These are phyloP conservation scores for Atrichornis clamosus DNA, from an alignment of 2,113 vertebrate species.

Conservation along the genomic window DNA sequence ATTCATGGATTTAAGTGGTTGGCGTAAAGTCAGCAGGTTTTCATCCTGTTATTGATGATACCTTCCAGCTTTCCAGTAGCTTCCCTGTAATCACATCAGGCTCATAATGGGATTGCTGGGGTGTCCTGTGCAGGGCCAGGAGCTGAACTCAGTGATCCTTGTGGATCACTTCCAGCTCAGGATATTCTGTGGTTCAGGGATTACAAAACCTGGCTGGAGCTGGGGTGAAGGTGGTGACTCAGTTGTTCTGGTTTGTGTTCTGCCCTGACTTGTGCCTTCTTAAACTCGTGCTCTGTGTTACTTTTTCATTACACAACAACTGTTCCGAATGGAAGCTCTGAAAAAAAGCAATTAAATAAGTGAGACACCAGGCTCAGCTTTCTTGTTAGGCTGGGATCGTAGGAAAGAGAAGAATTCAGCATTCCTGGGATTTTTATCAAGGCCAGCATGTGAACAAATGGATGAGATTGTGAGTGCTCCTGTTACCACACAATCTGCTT, in stretches of 20 bases:
- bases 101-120: not conserved
- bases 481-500: rapidly evolving
- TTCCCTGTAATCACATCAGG: rapidly evolving
- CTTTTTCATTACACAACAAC: not conserved
- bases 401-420: not conserved
- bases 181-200: not conserved
- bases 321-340: not conserved
- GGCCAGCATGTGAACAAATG: not conserved
- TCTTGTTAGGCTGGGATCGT: not conserved
- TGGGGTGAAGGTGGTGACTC: not conserved
- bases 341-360: not conserved
- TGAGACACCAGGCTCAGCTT: not conserved
- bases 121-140: not conserved
- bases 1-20: not conserved
- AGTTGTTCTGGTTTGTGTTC: not conserved
- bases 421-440: not conserved
- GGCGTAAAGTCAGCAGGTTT: not conserved
- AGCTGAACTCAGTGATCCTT: rapidly evolving
- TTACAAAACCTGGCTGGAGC: not conserved
- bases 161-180: not conserved
- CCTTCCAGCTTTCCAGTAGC: not conserved
- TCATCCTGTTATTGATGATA: not conserved
- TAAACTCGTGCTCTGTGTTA: not conserved
- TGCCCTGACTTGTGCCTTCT: not conserved
- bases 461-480: not conserved